A percentile compares a stretch with the other conserved stretches of the same genome.
phyloP scores from a whole-genome alignment of 2,113 vertebrate genomes.

The Peucedramus taeniatus region DNA sequence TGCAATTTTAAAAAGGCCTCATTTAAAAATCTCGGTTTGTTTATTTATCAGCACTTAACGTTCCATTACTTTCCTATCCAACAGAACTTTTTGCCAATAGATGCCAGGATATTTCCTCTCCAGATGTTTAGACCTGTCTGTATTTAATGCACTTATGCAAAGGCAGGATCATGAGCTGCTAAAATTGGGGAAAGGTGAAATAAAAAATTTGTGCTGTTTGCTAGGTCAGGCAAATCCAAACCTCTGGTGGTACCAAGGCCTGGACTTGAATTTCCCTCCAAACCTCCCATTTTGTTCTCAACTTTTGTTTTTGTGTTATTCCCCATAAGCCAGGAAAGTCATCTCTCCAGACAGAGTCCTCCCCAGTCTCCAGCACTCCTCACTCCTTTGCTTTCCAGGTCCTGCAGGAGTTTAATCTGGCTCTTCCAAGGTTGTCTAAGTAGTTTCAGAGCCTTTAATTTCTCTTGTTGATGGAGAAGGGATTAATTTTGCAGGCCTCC shows the following conservation, averaged over 20 bases:
- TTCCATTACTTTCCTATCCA: neutral
- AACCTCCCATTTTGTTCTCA: neutral
- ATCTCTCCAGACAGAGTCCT: neutral
- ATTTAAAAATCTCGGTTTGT: neutral
- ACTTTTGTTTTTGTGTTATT: neutral
- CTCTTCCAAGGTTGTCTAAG: neutral
- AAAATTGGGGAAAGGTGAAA: neutral
- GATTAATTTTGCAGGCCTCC: neutral
- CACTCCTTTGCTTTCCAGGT: neutral
- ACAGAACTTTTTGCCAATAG: neutral
- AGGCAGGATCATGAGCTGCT: neutral
- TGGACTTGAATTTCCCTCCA: neutral
- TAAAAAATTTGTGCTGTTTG: neutral
- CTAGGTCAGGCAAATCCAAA: neutral
- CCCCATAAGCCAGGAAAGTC: neutral
- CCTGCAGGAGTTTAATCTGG: neutral
- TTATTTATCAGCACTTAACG: neutral
- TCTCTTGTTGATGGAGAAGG: neutral
- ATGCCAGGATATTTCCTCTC: neutral
- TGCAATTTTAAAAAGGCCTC: neutral
- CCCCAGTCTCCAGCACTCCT: rapidly evolving
- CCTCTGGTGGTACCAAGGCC: neutral
- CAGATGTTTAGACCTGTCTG: neutral
- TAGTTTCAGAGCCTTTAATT: neutral
- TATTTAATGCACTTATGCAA: neutral